Base-by-base conservation (phyloP, 2,113 vertebrate genomes). In the Chaenocephalus aceratus region DNA sequence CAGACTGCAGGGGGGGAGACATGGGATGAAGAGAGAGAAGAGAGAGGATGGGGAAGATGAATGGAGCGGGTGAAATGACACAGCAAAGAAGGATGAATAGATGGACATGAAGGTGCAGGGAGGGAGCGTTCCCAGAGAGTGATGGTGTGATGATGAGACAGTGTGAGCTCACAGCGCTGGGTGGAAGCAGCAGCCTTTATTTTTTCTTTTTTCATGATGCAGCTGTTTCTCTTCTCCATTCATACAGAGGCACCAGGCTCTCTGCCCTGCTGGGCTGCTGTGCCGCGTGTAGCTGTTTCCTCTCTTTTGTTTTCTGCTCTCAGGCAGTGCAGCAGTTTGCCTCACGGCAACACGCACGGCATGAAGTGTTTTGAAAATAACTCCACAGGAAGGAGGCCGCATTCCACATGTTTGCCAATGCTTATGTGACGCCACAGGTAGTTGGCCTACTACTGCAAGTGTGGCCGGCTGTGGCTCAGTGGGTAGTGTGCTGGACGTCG, bases 191-290 rank as follows among this genome's bases (percentile, higher is more conserved):
- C 70, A 67, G 96, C 5, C 56, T 3, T 58, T 8, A 6, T 96
- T 77, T 97, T 96, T 86, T 95, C 21, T 96, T 77, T 97, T 96
- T 86, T 95, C 95, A 83, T 97, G 97, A 97, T 96, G 95, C 8
- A 77, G 88, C 86, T 49, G 66, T 90, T 92, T 89, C 49, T 30
- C 56, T 44, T 12, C 62, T 72, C 72, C 84, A 85, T 85, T 89
- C 84, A 88, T 23, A n/a, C 45, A 5, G 48, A 10, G 51, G 26
- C 83, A 41, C 34, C 66, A 0, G 61, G 9, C 83, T 30, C 72
- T 18, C 46, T 53, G 65, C 52, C 52, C 67, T 30, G 83, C 12
- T 49, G 36, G 81, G 76, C 82, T 76, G 34, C 69, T 62, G 56
- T 61, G 60, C 75, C 79, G 78, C 57, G 15, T 65, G 66, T 2